Conservation (phyloP, 2,797 vertebrate species). For the Linurgus olivaceus region DNA sequence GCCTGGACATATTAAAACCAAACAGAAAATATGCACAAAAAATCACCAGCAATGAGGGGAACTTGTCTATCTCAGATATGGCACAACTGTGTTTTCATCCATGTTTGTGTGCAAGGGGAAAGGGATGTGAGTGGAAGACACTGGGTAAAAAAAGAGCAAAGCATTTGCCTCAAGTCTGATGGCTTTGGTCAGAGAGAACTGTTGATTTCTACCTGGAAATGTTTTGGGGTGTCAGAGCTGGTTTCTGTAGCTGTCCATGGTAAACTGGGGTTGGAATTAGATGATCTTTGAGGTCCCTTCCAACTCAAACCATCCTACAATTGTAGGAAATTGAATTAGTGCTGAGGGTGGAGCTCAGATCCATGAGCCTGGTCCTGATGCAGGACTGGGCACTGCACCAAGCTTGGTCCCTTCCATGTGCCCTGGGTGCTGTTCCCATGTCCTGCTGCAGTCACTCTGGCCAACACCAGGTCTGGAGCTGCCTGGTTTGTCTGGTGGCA, state of each 20-base stretch:
- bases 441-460: background rate
- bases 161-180: background rate
- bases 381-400: background rate
- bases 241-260: background rate
- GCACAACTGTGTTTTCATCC: background rate
- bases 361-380: background rate
- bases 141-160: background rate
- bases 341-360: background rate
- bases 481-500: background rate
- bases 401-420: background rate
- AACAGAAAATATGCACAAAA: background rate
- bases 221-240: background rate
- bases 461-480: background rate
- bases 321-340: background rate
- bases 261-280: background rate
- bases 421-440: accelerated
- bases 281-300: background rate
- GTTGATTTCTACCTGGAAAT: background rate
- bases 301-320: background rate
- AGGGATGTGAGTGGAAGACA: background rate
- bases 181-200: background rate
- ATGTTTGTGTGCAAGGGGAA: background rate
- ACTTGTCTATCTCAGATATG: background rate
- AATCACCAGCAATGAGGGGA: background rate
- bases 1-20: background rate